Evolutionary conservation across 1,140 invertebrate genomes (phyloP).

Genomic region (Drosophila kanapiae): DNA sequence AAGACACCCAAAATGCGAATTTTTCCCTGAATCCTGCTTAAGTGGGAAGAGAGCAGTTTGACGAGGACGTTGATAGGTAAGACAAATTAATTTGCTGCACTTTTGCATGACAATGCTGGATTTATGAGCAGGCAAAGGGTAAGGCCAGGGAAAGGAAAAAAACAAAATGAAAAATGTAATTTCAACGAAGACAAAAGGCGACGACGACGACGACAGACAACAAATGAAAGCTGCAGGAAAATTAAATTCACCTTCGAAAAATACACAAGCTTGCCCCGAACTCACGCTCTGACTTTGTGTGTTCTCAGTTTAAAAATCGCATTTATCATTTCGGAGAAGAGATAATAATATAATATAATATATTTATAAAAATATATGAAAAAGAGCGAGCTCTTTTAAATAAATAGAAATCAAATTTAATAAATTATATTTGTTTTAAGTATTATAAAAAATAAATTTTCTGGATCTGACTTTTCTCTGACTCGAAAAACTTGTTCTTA

Average conservation of each 20-base stretch:
- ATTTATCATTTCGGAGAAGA: no score
- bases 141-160: conserved; percentile 14
- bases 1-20: not conserved
- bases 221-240: conserved; percentile 55
- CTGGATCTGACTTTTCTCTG: no score
- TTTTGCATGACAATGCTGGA: conserved; percentile 63
- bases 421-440: no score
- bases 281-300: not conserved
- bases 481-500: no score
- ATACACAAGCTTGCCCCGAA: conserved; percentile 7
- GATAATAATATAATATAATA: not conserved
- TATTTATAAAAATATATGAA: no score
- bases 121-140: conserved; percentile 47
- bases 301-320: conserved; percentile 7
- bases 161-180: conserved; percentile 43
- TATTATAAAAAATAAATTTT: no score
- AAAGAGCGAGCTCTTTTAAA: no score
- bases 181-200: conserved; percentile 36
- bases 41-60: not conserved
- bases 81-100: conserved; percentile 62
- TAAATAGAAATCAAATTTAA: no score
- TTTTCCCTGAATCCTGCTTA: conserved; percentile 1
- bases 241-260: conserved; percentile 64
- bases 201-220: conserved; percentile 20
- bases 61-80: conserved; percentile 33